Evolutionary conservation across 2,113 vertebrate genomes (phyloP).

Genomic region (Epinephelus fuscoguttatus): DNA sequence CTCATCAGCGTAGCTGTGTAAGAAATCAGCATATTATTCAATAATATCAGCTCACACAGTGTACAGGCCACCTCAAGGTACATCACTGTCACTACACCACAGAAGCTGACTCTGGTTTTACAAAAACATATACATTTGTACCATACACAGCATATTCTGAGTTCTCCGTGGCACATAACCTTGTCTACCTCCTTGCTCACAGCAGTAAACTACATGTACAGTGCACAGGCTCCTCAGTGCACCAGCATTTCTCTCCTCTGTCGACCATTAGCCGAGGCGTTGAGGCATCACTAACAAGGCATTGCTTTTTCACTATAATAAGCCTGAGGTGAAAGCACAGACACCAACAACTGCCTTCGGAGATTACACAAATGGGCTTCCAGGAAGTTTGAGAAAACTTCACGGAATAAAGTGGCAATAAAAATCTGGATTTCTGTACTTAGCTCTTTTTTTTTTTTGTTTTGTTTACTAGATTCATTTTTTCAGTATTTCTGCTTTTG

Average conservation of each 20-base stretch:
- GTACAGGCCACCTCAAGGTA: background rate
- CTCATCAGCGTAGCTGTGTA: constrained; percentile 83
- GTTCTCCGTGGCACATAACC: background rate
- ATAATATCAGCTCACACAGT: background rate
- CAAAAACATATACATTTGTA: background rate
- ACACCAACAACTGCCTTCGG: constrained; percentile 17
- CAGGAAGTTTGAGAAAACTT: constrained; percentile 22
- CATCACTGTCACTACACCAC: background rate
- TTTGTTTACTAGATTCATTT: no score
- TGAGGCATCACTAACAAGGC: constrained; percentile 43
- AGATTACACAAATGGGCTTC: constrained; percentile 41
- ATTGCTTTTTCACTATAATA: constrained; percentile 29
- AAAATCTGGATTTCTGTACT: background rate
- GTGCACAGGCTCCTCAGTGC: constrained; percentile 8
- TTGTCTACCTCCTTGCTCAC: background rate
- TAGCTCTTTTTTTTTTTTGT: background rate
- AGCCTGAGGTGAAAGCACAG: constrained; percentile 28
- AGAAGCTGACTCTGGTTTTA: background rate
- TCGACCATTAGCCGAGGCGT: constrained; percentile 31
- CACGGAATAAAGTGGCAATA: background rate
- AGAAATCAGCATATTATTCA: constrained; percentile 7
- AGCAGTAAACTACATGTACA: background rate
- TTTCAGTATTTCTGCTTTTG: no score
- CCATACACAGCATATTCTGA: background rate
- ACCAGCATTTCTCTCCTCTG: constrained; percentile 32